Conservation (phyloP, 2,888 invertebrate species). For the Phengaris arion region DNA sequence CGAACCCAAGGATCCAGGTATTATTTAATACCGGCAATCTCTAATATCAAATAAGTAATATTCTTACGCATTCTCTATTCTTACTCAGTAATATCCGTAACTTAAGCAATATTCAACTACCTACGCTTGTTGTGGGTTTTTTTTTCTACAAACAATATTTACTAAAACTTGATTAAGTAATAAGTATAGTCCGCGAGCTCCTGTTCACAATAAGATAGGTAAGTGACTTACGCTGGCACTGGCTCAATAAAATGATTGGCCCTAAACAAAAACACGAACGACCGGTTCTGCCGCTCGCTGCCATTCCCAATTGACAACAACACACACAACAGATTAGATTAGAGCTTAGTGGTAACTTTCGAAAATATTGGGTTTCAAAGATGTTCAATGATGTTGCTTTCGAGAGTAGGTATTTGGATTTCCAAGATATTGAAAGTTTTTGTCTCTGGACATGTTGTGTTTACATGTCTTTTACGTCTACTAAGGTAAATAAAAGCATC, state of each 20-base stretch:
- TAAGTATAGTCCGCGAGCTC: slow-evolving; percentile 43
- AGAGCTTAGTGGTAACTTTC: too few relatives aligned
- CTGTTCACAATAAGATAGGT: slow-evolving; percentile 59
- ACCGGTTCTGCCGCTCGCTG: slow-evolving; percentile 50
- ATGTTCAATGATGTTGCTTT: too few relatives aligned
- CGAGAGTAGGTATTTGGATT: too few relatives aligned
- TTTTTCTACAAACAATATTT: neutral
- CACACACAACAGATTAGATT: neutral
- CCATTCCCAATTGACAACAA: slow-evolving; percentile 26
- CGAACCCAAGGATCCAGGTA: too few relatives aligned
- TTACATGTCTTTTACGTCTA: neutral
- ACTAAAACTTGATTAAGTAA: neutral
- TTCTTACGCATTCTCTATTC: too few relatives aligned
- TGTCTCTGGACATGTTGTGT: neutral
- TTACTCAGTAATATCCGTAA: too few relatives aligned
- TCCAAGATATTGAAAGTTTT: too few relatives aligned
- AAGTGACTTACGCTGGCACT: slow-evolving; percentile 53
- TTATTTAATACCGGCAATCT: too few relatives aligned
- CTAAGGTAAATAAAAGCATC: neutral
- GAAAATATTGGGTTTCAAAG: too few relatives aligned
- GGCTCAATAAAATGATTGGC: slow-evolving; percentile 68
- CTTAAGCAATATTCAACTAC: too few relatives aligned
- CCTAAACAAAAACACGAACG: slow-evolving; percentile 68
- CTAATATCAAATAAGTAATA: too few relatives aligned
- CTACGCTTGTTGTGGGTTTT: neutral